Evolutionary conservation across 2,888 invertebrate species (phyloP), one percentile per base, ranked within the genome.

Genomic region (Limenitis camilla): DNA sequence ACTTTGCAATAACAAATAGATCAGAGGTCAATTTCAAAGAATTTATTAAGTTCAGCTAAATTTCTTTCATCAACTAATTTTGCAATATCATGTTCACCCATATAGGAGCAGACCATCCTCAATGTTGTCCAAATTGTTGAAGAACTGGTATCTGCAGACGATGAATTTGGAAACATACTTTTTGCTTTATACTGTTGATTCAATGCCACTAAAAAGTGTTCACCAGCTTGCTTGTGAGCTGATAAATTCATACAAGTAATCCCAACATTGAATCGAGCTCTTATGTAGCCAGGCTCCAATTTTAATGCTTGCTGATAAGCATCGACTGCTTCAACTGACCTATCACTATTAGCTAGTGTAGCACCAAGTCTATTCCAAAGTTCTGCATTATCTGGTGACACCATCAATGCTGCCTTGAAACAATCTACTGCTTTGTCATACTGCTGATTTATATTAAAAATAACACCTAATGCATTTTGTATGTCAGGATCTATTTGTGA

Each of bases 281-380:
- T 90, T 59, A 99, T 96, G 78, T 96, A 99, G 2, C 98, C 98
- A 5, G 99, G 99, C 56, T 96, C 94, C 45, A 98, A 86, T 71
- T 94, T 91, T 46, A 99, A 87, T 35, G 99, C 98, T 68, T 92
- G 91, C 71, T 96, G 94, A 76, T 99, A 99, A 0, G 99, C 98
- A 61, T 96, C 94, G 6, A 99, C 95, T 5, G 99, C 98, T 86
- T 99, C 97, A 69, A 97, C 98, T 33, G 98, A 95, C 60, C 93
- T 92, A 48, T 94, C 94, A 60, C 98, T 96, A 78, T 99, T 99
- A 9, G 99, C 99, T 66, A 98, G 83, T 41, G 98, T 97, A 32
- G 99, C 99, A 48, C 99, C 99, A 31, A 99, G 88, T 65, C 97
- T 93, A 80, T 99, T 99, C 99, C 99, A 99, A 47, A 98, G 78